These are phyloP conservation scores for Trichacis sp. DNA, from an alignment of 2,888 invertebrate genomes.

Conservation along the genomic window DNA sequence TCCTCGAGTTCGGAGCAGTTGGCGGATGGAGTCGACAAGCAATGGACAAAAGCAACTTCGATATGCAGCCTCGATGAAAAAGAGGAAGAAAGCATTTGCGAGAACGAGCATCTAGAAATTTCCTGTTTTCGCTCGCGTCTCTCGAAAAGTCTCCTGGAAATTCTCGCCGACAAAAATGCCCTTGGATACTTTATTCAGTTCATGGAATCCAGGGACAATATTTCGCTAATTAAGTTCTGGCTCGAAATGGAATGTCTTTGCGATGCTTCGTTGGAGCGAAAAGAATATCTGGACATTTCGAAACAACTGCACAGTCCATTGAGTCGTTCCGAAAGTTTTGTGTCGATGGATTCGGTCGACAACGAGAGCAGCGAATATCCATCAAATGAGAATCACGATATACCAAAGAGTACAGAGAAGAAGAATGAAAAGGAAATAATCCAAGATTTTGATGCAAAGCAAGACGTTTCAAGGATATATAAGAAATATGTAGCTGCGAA, in stretches of 20 bases:
- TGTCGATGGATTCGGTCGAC: conserved; percentile 16
- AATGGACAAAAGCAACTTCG: conserved; percentile 42
- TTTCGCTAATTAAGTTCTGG: conserved; percentile 80
- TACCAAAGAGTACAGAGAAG: conserved; percentile 57
- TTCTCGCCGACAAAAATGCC: conserved; percentile 83
- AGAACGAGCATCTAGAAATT: conserved; percentile 53
- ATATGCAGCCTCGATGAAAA: conserved; percentile 61
- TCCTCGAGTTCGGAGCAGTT: conserved; percentile 42
- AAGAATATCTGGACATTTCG: conserved; percentile 10
- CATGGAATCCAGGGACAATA: conserved; percentile 81
- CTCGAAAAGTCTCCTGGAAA: conserved; percentile 81
- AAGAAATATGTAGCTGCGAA: conserved; percentile 83
- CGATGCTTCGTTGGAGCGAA: conserved; percentile 42
- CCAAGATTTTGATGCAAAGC: conserved; percentile 49
- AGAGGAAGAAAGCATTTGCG: conserved; percentile 56
- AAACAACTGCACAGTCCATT: conserved; percentile 15
- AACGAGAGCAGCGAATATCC: conserved; percentile 25
- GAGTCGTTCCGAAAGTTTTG: conserved; percentile 26
- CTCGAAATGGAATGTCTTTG: conserved; percentile 79
- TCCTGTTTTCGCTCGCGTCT: conserved; percentile 74
- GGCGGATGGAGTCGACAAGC: conserved; percentile 28
- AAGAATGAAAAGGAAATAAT: conserved; percentile 1
- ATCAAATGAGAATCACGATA: conserved; percentile 17
- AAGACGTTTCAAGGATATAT: conserved; percentile 80
- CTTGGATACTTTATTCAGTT: conserved; percentile 88